Base-by-base conservation (phyloP, 2,113 vertebrate genomes). In the Cacatua alba region DNA sequence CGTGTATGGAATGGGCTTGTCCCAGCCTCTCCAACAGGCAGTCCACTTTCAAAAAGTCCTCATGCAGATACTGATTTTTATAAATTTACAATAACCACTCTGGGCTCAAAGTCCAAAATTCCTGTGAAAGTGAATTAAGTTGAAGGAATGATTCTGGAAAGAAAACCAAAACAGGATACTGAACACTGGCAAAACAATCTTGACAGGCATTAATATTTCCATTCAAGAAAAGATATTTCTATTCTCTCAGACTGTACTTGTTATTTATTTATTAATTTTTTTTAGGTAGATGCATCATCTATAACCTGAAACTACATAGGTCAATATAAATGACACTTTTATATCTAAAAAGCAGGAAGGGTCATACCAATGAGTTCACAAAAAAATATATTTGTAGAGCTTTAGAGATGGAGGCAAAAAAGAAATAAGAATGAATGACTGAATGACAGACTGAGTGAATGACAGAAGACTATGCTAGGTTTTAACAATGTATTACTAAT, bases 401-500 rank as follows among this genome's bases (percentile, higher is more conserved):
- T 90, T 71, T 84, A 35, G 15, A 79, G 9, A 39, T 12, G 37
- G 67, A 80, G 8, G 26, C 44, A 21, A 79, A 74, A 44, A 82
- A 31, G n/a, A 74, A 86, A 33, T 4, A 53, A 63, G 55, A 67
- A 46, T 28, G 35, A 79, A 60, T 71, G 62, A 67, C 63, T 46
- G 35, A 63, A 24, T 46, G 71, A 31, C 7, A 49, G 57, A 8
- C 17, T 72, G 57, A 72, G 21, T 62, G 52, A 82, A 41, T 49
- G 78, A 51, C 17, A 72, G 70, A 76, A 84, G 28, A 15, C 28
- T 78, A n/a, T 91, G 65, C 16, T 87, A 82, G n/a, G 9, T 33
- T 51, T 80, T 81, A 95, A 76, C 55, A 91, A 83, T 44, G 44
- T 60, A 65, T 92, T 82, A 46, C 74, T 78, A 70, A 79, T 79